Evolutionary conservation across 2,113 vertebrate species (phyloP).

Genomic region (sheep (Ovis aries)): DNA sequence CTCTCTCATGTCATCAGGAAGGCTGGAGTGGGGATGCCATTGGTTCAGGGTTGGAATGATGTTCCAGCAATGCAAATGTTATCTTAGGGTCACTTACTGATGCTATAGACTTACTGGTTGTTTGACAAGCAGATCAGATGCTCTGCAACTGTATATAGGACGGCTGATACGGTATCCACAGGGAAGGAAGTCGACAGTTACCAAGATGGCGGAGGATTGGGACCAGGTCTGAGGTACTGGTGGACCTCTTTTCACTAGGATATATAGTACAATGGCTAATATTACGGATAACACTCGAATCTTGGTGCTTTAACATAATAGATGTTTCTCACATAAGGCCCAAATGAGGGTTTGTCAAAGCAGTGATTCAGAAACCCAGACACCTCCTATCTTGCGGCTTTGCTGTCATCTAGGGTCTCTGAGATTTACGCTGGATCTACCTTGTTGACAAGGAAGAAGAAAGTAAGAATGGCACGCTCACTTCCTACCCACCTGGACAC

Average conservation of each 20-base stretch:
- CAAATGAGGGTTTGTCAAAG: neutral
- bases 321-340: neutral
- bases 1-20: slow-evolving; percentile 28
- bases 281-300: neutral
- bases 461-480: neutral
- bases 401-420: neutral
- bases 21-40: slow-evolving; percentile 52
- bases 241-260: neutral
- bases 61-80: slow-evolving; percentile 74
- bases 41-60: slow-evolving; percentile 62
- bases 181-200: neutral
- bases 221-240: neutral
- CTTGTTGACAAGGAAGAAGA: neutral
- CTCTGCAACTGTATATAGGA: slow-evolving; percentile 44
- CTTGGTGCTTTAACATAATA: neutral
- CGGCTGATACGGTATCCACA: neutral
- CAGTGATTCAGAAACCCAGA: neutral
- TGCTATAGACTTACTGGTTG: slow-evolving; percentile 69
- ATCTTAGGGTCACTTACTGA: slow-evolving; percentile 76
- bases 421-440: neutral
- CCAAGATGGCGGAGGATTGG: neutral
- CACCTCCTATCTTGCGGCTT: neutral
- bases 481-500: neutral
- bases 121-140: slow-evolving; percentile 73
- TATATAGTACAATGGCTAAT: neutral